Evolutionary conservation across 92 coral and sea anemone species (phyloP).

Genomic region (Palythoa grandis): DNA sequence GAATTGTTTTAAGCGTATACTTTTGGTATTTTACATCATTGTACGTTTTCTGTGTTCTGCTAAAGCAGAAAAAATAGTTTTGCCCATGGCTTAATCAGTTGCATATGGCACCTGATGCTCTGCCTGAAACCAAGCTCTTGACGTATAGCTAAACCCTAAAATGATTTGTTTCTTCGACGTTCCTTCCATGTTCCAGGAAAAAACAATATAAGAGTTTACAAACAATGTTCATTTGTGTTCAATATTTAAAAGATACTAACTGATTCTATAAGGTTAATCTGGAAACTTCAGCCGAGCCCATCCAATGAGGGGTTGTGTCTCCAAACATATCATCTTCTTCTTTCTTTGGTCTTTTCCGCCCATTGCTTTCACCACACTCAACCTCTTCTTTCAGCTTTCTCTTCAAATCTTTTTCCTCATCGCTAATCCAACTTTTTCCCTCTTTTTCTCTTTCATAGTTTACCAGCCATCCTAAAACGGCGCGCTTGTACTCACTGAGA

Average conservation of each 20-base stretch:
- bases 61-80: background rate
- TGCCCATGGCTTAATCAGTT: background rate
- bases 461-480: conserved; percentile 57
- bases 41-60: background rate
- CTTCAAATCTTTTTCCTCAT: conserved; percentile 41
- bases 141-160: background rate
- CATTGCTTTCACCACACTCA: conserved; percentile 1
- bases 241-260: background rate
- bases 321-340: background rate
- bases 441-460: conserved; percentile 60
- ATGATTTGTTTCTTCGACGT: background rate
- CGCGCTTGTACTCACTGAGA: conserved; percentile 53
- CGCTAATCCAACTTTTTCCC: conserved; percentile 52
- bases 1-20: background rate
- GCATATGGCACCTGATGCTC: background rate
- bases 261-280: conserved; percentile 22
- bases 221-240: background rate
- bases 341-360: conserved; percentile 23
- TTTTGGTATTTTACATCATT: background rate
- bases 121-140: background rate
- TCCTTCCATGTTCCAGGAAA: background rate
- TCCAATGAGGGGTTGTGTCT: background rate
- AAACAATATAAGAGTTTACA: background rate
- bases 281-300: background rate
- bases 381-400: conserved; percentile 39